A percentile compares a stretch with the other conserved stretches of the same genome.
Evolutionary conservation across 1,140 invertebrate genomes (phyloP).

Genomic region (Lutraria rhynchaena): DNA sequence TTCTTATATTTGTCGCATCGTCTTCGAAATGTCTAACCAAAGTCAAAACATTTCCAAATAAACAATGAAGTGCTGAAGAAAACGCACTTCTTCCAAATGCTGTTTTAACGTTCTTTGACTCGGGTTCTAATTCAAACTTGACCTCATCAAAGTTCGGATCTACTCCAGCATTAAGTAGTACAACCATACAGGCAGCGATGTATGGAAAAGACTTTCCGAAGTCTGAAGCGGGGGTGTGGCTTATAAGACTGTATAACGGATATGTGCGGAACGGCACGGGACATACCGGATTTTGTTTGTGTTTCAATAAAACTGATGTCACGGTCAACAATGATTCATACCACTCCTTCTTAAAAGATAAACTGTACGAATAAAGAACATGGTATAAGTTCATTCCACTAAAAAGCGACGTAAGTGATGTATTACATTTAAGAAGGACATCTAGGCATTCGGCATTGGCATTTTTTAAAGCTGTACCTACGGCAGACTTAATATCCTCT

Average conservation of each 20-base stretch:
- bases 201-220: slow-evolving; percentile 66
- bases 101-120: slow-evolving; percentile 59
- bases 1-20: slow-evolving; percentile 40
- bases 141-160: slow-evolving; percentile 77
- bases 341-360: slow-evolving; percentile 69
- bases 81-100: slow-evolving; percentile 73
- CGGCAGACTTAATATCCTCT: slow-evolving; percentile 68
- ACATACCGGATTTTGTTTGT: slow-evolving; percentile 66
- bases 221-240: slow-evolving; percentile 56
- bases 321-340: slow-evolving; percentile 71
- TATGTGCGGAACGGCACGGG: slow-evolving; percentile 72
- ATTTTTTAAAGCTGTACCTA: slow-evolving; percentile 67
- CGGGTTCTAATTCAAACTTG: slow-evolving; percentile 66
- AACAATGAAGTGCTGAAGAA: slow-evolving; percentile 71
- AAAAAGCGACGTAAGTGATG: slow-evolving; percentile 67
- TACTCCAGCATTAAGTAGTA: slow-evolving; percentile 72
- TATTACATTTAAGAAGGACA: slow-evolving; percentile 64
- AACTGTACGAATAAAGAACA: slow-evolving; percentile 73
- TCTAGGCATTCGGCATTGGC: slow-evolving; percentile 74
- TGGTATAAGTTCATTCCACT: slow-evolving; percentile 78
- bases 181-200: slow-evolving; percentile 65
- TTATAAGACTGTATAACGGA: slow-evolving; percentile 74
- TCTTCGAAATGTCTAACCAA: slow-evolving; percentile 41
- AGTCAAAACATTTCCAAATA: slow-evolving; percentile 62
- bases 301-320: slow-evolving; percentile 73